These are phyloP conservation scores for Drosophila biarmipes DNA, from an alignment of 1,140 invertebrate species.

Conservation along the genomic window DNA sequence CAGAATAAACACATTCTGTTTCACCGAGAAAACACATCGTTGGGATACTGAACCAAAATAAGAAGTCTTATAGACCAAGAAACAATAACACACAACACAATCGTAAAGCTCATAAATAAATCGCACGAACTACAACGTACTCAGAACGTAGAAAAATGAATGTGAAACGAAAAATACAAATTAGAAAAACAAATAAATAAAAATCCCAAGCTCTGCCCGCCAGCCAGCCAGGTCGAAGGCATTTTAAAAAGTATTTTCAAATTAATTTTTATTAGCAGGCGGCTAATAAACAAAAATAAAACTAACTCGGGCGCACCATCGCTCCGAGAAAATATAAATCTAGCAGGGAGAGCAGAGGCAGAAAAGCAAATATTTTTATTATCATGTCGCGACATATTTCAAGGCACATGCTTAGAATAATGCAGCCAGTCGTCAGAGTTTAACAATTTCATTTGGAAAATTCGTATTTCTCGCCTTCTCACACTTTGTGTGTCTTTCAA, in stretches of 20 bases:
- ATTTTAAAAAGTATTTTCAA: slow-evolving; percentile 79
- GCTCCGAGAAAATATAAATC: slow-evolving; percentile 57
- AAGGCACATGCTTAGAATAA: slow-evolving; percentile 66
- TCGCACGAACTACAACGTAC: slow-evolving; percentile 55
- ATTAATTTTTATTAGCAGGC: slow-evolving; percentile 80
- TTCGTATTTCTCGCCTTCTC: slow-evolving; percentile 30
- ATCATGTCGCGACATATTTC: slow-evolving; percentile 78
- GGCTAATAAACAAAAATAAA: slow-evolving; percentile 77
- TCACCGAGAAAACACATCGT: slow-evolving; percentile 41
- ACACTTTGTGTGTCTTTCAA: slow-evolving; percentile 74
- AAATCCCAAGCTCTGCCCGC: slow-evolving; percentile 63
- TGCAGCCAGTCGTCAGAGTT: slow-evolving; percentile 56
- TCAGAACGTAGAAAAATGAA: slow-evolving; percentile 44
- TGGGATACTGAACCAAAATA: slow-evolving; percentile 15
- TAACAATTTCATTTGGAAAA: slow-evolving; percentile 65
- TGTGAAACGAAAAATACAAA: slow-evolving; percentile 61
- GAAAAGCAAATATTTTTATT: slow-evolving; percentile 69
- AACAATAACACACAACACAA: slow-evolving; percentile 44
- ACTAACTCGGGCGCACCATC: slow-evolving; percentile 24
- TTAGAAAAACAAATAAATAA: slow-evolving; percentile 80
- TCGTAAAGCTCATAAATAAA: slow-evolving; percentile 69
- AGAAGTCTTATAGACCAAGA: slow-evolving; percentile 7
- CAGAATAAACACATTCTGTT: slow-evolving; percentile 46
- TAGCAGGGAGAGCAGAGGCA: slow-evolving; percentile 16
- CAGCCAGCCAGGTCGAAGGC: slow-evolving; percentile 28